Base-by-base conservation (phyloP, 2,113 vertebrate genomes). In the Sylvietta virens region DNA sequence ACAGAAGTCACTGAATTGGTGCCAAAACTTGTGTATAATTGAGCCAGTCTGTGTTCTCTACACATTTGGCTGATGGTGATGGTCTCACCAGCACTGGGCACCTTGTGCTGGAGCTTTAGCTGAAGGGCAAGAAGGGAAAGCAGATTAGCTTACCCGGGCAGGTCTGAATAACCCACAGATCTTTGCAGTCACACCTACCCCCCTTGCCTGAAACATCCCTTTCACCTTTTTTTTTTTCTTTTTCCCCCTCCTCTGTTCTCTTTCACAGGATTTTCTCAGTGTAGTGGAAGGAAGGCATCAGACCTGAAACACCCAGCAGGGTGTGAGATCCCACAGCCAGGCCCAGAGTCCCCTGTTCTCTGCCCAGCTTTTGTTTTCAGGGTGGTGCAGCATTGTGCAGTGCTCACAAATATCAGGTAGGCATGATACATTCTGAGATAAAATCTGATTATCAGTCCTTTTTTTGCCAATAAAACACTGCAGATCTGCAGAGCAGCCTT, bases 191-290 rank as follows among this genome's bases (percentile, higher is more conserved):
- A 42, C n/a, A 56, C 8, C 8, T 40, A 71, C 11, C 7, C 14
- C 11, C 9, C 11, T 35, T 42, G 21, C 11, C 21, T 27, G 57
- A 61, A 57, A 65, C 11, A 81, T 4, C 8, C 5, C 6, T 60
- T 83, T 33, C 24, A 28, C 10, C 7, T 23, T 37, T 42, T 17
- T 8, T 23, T 30, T 15, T 33, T 44, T 9, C 7, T 18, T 57
- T 57, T 57, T 5, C 1, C 2, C 7, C 8, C 23, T 40, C 3
- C 14, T 31, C 31, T 67, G 62, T 23, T 4, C 7, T 1, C 20
- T 57, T 20, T n/a, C 21, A 9, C 15, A 33, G 15, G 4, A 78
- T 44, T 84, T 93, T 39, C 42, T 61, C 42, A 35, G 24, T 40
- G 31, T 28, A 37, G 20, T 22, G 9, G 35, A 70, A 81, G 40